Percentiles rank a stretch among this genome's conserved stretches.
These are phyloP conservation scores for Trichechus manatus DNA, from an alignment of 2,113 vertebrate genomes.

Conservation along the genomic window DNA sequence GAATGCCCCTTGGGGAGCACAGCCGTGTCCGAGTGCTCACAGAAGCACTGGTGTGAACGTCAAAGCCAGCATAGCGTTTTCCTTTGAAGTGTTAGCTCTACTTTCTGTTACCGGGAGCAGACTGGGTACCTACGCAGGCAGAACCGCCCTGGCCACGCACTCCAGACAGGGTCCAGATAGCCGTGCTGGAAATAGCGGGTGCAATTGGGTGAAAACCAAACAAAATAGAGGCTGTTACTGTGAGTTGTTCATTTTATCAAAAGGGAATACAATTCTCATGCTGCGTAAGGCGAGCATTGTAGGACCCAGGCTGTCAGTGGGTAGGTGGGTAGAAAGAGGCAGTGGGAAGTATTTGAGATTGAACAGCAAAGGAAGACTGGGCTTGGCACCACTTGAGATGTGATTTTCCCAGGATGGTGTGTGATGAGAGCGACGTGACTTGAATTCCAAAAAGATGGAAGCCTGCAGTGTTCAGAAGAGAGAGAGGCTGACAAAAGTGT, in stretches of 20 bases:
- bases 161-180: constrained; percentile 12
- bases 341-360: not conserved
- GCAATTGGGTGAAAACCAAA: constrained; percentile 50
- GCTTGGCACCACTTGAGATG: not conserved
- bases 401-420: constrained; percentile 38
- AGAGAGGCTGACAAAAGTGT: not conserved
- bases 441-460: constrained; percentile 55
- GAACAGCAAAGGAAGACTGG: not conserved
- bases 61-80: not conserved
- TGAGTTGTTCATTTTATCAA: constrained; percentile 39
- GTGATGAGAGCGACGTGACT: constrained; percentile 27
- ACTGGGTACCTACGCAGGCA: not conserved
- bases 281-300: not conserved
- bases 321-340: constrained; percentile 4
- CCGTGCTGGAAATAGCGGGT: not conserved
- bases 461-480: constrained; percentile 19
- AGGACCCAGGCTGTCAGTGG: not conserved
- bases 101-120: not conserved
- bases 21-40: not conserved
- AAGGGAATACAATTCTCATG: not conserved
- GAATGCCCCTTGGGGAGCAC: not conserved
- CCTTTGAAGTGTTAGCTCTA: not conserved
- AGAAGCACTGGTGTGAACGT: not conserved
- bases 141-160: not conserved
- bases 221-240: constrained; percentile 49